Evolutionary conservation across 2,113 vertebrate species (phyloP).

Genomic region (Notothenia coriiceps): DNA sequence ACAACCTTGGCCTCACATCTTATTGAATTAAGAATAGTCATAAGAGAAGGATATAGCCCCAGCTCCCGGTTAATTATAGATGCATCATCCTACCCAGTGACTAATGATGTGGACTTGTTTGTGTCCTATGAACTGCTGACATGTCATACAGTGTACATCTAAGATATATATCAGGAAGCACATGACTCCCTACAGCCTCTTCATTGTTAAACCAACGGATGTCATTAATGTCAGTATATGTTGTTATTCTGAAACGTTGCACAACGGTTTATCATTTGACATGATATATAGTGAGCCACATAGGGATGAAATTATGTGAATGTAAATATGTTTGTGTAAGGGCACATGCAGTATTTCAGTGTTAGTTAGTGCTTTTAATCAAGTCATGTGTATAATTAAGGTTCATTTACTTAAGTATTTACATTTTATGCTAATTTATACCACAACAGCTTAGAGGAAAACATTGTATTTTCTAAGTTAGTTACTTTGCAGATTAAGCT

Average conservation of each 20-base stretch:
- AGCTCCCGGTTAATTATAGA: conserved; percentile 70
- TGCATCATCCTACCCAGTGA: conserved; percentile 47
- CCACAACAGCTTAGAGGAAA: too few relatives aligned
- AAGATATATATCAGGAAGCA: conserved; percentile 15
- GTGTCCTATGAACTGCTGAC: conserved; percentile 66
- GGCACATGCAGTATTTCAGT: background rate
- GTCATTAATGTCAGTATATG: background rate
- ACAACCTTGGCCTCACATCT: conserved; percentile 68
- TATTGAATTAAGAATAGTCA: conserved; percentile 72
- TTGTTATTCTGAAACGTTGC: background rate
- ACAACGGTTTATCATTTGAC: background rate
- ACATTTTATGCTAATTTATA: background rate
- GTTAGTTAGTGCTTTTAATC: background rate
- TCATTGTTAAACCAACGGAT: background rate
- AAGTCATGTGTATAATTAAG: background rate
- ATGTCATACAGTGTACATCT: conserved; percentile 29
- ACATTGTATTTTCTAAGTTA: too few relatives aligned
- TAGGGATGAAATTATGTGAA: background rate
- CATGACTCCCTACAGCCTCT: background rate
- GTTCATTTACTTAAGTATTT: too few relatives aligned
- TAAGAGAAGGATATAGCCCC: conserved; percentile 57
- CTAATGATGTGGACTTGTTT: conserved; percentile 68
- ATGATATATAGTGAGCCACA: background rate
- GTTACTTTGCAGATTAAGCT: background rate
- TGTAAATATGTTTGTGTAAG: background rate